phyloP scores from a whole-genome alignment of 2,113 vertebrate genomes.

The Pituophis catenifer region DNA sequence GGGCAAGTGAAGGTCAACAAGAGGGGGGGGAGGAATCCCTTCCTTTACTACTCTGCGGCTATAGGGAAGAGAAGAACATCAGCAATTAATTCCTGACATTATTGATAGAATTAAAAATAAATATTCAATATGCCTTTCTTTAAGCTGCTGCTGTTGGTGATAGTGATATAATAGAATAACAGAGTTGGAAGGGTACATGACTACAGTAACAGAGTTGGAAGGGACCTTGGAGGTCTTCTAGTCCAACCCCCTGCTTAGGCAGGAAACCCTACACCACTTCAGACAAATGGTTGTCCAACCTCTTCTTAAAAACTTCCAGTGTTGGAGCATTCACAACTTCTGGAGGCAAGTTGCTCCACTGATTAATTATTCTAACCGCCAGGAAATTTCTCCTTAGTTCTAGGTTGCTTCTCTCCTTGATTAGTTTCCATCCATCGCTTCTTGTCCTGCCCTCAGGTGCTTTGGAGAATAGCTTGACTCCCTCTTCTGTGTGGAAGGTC shows the following conservation, averaged over 20 bases:
- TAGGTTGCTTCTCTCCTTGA: too few species aligned
- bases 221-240: neutral
- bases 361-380: too few species aligned
- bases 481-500: too few species aligned
- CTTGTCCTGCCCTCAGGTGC: too few species aligned
- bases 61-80: neutral
- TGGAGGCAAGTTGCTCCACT: neutral
- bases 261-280: neutral
- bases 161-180: neutral
- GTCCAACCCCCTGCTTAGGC: neutral
- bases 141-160: neutral
- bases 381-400: too few species aligned
- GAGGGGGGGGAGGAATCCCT: neutral
- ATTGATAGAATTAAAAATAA: neutral
- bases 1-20: slow-evolving; percentile 7
- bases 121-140: neutral
- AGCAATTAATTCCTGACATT: neutral
- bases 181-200: neutral
- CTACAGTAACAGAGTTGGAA: neutral
- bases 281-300: neutral
- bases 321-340: neutral
- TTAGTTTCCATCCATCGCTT: too few species aligned
- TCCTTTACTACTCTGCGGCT: neutral
- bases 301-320: neutral
- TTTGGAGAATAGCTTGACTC: too few species aligned